phyloP scores from a whole-genome alignment of 2,113 vertebrate genomes.

The Chiloscyllium plagiosum region DNA sequence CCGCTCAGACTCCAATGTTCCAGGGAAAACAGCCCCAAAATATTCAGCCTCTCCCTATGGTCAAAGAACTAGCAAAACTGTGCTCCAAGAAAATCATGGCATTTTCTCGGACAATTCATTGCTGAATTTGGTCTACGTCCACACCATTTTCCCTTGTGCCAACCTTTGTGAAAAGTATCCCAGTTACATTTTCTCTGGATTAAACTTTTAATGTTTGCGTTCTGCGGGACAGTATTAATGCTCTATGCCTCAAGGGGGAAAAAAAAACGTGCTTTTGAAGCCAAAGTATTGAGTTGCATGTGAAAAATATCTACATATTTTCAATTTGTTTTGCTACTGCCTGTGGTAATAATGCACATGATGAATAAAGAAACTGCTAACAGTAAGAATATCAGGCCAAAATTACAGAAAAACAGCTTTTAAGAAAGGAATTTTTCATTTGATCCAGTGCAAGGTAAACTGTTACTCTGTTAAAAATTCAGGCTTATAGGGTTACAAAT shows the following conservation, averaged over 20 bases:
- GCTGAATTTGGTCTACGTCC: background rate
- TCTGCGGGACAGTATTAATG: background rate
- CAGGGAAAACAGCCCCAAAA: too few species aligned
- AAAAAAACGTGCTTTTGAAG: background rate
- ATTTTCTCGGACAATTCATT: background rate
- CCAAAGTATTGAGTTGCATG: background rate
- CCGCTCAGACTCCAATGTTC: too few species aligned
- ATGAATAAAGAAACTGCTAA: background rate
- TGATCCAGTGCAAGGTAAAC: background rate
- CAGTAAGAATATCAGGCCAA: background rate
- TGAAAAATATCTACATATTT: background rate
- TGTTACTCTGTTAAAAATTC: background rate
- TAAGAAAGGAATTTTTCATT: background rate
- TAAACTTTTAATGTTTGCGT: background rate
- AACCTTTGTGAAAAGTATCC: background rate
- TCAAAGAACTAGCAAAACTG: background rate
- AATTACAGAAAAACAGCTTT: background rate
- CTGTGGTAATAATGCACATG: too few species aligned
- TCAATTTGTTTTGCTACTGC: background rate
- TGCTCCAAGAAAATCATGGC: background rate
- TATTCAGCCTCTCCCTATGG: too few species aligned
- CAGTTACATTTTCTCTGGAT: background rate
- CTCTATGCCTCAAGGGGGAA: background rate
- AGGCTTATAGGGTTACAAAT: background rate
- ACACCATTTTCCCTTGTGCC: background rate